These are phyloP conservation scores for Clarias macrocephalus DNA, from an alignment of 2,113 vertebrate species.

Conservation along the genomic window DNA sequence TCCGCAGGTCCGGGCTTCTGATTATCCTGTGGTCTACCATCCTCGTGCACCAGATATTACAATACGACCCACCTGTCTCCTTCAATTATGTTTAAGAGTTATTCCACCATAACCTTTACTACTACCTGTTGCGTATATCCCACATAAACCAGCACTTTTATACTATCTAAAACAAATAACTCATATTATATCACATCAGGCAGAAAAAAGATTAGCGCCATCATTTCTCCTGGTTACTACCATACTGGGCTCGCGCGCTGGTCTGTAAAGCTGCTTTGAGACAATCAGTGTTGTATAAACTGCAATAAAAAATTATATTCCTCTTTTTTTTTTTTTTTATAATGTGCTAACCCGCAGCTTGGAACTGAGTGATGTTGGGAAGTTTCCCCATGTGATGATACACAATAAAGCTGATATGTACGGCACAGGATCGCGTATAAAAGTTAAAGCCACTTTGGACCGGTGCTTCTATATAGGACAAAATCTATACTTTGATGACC, in stretches of 20 bases:
- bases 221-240: slow-evolving; percentile 4
- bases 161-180: neutral
- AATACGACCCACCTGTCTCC: neutral
- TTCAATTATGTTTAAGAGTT: neutral
- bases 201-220: neutral
- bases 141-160: neutral
- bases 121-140: neutral
- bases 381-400: neutral
- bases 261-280: slow-evolving; percentile 19
- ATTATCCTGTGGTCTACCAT: neutral
- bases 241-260: neutral
- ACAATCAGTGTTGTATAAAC: neutral
- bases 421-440: neutral
- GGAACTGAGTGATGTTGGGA: neutral
- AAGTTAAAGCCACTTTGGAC: neutral
- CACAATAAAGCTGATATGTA: neutral
- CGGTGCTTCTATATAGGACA: neutral
- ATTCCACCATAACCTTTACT: neutral
- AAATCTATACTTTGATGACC: neutral
- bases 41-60: neutral
- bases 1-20: neutral
- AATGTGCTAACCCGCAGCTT: neutral
- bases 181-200: neutral
- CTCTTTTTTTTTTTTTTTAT: neutral
- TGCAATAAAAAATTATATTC: slow-evolving; percentile 19